A percentile compares a stretch with the other conserved stretches of the same genome.
Evolutionary conservation across 2,113 vertebrate species (phyloP).

Genomic region (Catharus bicknelli): DNA sequence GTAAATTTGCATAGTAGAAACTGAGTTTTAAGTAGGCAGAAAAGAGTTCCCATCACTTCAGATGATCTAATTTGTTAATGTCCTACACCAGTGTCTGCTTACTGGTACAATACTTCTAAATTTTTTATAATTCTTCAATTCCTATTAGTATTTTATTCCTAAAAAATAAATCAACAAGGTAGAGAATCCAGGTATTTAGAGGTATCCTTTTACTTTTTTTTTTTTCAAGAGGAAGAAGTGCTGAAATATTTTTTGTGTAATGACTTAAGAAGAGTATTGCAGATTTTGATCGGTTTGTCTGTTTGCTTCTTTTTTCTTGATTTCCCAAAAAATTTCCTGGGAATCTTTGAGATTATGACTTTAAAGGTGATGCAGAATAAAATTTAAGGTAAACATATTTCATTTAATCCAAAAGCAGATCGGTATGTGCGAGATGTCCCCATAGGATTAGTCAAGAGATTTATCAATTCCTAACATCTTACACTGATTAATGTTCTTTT

Average conservation of each 20-base stretch:
- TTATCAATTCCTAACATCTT: not conserved
- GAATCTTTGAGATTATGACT: not conserved
- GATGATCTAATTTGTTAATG: not conserved
- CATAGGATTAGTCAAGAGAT: not conserved
- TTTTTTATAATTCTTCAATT: not conserved
- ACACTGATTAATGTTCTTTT: not conserved
- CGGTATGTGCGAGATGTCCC: not conserved
- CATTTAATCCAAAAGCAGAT: not conserved
- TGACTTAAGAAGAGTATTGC: not conserved
- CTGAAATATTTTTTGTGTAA: not conserved
- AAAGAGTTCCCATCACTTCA: not conserved
- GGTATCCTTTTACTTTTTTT: not conserved
- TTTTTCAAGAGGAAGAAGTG: not conserved
- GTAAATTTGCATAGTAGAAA: not conserved
- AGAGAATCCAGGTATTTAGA: not conserved
- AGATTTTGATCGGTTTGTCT: not conserved
- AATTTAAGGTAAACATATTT: not conserved
- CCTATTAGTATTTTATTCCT: not conserved
- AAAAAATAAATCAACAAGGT: not conserved
- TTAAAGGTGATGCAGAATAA: not conserved
- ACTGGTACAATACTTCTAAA: not conserved
- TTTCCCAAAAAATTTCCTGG: not conserved
- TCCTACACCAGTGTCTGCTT: not conserved
- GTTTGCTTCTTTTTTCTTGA: accelerated
- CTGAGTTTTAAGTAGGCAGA: not conserved